Percentiles rank a stretch among this genome's conserved stretches.
Evolutionary conservation across 2,113 vertebrate genomes (phyloP).

Genomic region (Neogale vison): DNA sequence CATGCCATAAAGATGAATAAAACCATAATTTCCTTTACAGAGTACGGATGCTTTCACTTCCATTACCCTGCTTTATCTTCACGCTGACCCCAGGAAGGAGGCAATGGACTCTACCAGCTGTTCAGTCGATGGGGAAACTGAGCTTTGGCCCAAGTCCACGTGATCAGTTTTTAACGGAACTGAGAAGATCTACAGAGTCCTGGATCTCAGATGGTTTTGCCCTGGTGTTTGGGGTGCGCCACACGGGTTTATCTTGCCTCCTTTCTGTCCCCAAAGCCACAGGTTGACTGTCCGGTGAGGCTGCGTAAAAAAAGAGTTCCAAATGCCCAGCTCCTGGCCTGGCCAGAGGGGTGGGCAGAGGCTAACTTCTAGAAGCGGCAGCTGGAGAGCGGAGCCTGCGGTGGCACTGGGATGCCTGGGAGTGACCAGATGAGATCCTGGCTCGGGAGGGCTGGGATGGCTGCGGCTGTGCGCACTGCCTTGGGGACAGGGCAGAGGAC

Average conservation of each 20-base stretch:
- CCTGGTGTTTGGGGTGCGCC: neutral
- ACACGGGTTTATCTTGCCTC: neutral
- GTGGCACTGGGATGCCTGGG: neutral
- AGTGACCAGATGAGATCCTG: neutral
- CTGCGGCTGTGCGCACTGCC: neutral
- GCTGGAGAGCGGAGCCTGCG: neutral
- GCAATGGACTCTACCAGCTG: neutral
- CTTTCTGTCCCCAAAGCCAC: neutral
- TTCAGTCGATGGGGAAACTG: neutral
- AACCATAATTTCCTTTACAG: neutral
- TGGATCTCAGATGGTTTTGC: neutral
- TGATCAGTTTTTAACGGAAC: neutral
- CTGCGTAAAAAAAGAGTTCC: neutral
- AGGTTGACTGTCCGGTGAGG: neutral
- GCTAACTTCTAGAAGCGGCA: neutral
- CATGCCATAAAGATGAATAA: neutral
- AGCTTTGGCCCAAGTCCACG: neutral
- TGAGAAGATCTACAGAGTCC: neutral
- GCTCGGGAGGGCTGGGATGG: neutral
- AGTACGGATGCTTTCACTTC: neutral
- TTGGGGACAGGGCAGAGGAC: neutral
- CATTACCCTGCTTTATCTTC: neutral
- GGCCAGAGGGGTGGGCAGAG: neutral
- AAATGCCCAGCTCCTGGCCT: neutral
- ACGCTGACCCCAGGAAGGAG: neutral